Percentiles rank a stretch among this genome's conserved stretches.
Conservation (phyloP, 2,797 vertebrate genomes). For the Amniataba percoides region DNA sequence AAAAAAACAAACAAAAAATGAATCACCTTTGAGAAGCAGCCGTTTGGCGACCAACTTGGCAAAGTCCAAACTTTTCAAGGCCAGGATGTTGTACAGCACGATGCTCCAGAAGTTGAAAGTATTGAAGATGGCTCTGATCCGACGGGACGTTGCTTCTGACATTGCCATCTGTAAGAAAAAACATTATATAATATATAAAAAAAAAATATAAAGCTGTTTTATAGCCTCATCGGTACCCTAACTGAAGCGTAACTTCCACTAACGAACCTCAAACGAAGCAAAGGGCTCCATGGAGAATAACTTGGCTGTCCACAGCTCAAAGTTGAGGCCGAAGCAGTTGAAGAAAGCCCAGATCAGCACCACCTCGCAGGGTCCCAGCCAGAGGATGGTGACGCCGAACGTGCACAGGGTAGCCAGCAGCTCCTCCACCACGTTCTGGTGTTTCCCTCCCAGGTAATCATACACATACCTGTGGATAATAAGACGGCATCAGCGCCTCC, state of each 20-base stretch:
- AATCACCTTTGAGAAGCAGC: conserved; percentile 90
- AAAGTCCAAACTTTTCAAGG: conserved; percentile 95
- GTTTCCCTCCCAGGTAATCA: conserved; percentile 90
- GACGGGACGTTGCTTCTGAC: conserved; percentile 90
- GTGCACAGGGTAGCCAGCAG: conserved; percentile 91
- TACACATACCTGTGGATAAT: conserved; percentile 91
- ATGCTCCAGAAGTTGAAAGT: conserved; percentile 96
- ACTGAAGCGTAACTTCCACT: neutral
- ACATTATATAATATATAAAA: neutral
- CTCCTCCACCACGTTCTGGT: conserved; percentile 89
- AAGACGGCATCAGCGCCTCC: conserved; percentile 1
- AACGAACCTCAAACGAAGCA: conserved; percentile 89
- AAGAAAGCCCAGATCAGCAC: conserved; percentile 93
- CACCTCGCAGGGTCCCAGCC: conserved; percentile 92
- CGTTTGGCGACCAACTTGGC: conserved; percentile 90
- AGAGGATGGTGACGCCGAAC: conserved; percentile 90
- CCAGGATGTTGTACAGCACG: conserved; percentile 92
- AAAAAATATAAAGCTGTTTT: too few species aligned
- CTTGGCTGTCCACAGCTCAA: conserved; percentile 94
- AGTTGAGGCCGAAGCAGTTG: conserved; percentile 98
- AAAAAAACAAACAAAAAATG: neutral
- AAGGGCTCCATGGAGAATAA: conserved; percentile 90
- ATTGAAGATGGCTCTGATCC: conserved; percentile 91
- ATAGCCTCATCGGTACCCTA: neutral
- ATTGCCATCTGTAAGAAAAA: conserved; percentile 84